phyloP scores from a whole-genome alignment of 2,888 invertebrate genomes.

The Liopterus haemorrhoidalis region DNA sequence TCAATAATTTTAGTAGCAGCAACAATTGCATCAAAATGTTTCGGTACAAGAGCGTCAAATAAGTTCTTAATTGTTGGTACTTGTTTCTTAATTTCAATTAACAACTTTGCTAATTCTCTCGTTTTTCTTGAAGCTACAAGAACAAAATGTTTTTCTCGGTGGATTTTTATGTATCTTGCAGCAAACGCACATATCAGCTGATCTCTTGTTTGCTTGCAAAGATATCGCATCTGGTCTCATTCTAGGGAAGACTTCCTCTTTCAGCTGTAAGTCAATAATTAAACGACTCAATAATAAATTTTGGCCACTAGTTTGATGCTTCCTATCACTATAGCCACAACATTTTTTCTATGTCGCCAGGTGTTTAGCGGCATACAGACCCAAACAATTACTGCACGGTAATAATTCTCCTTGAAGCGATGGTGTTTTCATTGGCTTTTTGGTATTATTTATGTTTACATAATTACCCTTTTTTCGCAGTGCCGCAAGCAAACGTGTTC shows the following conservation, averaged over 20 bases:
- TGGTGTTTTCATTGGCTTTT: constrained; percentile 24
- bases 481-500: constrained; percentile 1
- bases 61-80: constrained; percentile 9
- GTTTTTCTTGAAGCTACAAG: constrained; percentile 17
- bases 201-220: constrained; percentile 14
- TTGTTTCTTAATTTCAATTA: constrained; percentile 11
- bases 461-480: constrained; percentile 29
- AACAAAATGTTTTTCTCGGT: constrained; percentile 14
- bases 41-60: constrained; percentile 7
- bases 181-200: constrained; percentile 17
- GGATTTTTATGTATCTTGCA: constrained; percentile 13
- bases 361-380: constrained; percentile 28
- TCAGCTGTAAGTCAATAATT: constrained; percentile 2
- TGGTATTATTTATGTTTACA: constrained; percentile 14
- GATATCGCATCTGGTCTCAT: constrained; percentile 14
- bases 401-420: constrained; percentile 7
- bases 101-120: constrained; percentile 15
- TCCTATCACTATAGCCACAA: neutral
- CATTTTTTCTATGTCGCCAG: constrained; percentile 30
- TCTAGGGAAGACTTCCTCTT: constrained; percentile 12
- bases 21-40: constrained; percentile 13
- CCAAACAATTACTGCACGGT: constrained; percentile 29
- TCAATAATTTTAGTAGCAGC: constrained; percentile 13
- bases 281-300: no score
- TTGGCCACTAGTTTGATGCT: no score